These are phyloP conservation scores for Marisa cornuarietis DNA, from an alignment of 1,140 invertebrate species.

Conservation along the genomic window DNA sequence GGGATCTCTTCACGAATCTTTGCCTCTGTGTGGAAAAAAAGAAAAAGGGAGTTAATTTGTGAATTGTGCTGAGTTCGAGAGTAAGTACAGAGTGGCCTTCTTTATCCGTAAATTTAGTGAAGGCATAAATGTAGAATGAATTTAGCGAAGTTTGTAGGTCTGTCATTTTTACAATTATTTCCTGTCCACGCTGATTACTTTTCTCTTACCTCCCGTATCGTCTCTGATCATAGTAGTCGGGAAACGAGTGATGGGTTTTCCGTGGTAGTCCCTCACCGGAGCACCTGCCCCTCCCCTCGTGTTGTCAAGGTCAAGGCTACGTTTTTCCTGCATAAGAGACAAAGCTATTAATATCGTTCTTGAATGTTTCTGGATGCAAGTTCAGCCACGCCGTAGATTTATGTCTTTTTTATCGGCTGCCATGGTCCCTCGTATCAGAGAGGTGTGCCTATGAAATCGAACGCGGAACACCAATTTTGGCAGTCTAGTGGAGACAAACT, in stretches of 20 bases:
- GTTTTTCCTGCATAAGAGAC: not conserved
- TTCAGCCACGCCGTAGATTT: too few relatives aligned
- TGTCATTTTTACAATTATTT: not conserved
- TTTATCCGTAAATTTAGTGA: too few relatives aligned
- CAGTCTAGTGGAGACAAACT: too few relatives aligned
- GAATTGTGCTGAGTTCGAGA: not conserved
- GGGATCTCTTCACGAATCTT: slow-evolving; percentile 28
- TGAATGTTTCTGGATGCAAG: too few relatives aligned
- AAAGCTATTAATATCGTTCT: too few relatives aligned
- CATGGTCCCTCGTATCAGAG: too few relatives aligned
- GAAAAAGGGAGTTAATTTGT: not conserved
- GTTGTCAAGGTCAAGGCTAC: slow-evolving; percentile 34
- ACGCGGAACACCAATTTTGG: too few relatives aligned
- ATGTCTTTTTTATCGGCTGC: too few relatives aligned
- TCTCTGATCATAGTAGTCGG: slow-evolving; percentile 42
- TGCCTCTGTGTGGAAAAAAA: slow-evolving; percentile 20
- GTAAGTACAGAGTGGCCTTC: too few relatives aligned
- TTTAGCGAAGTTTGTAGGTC: not conserved
- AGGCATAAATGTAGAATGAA: too few relatives aligned
- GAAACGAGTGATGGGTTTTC: slow-evolving; percentile 34
- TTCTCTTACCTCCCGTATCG: slow-evolving; percentile 37
- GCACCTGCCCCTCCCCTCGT: slow-evolving; percentile 42
- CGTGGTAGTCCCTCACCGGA: slow-evolving; percentile 32
- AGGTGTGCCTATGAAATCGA: too few relatives aligned
- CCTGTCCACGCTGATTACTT: not conserved